phyloP scores from a whole-genome alignment of 2,113 vertebrate genomes.

The Himantopus leucocephalus region DNA sequence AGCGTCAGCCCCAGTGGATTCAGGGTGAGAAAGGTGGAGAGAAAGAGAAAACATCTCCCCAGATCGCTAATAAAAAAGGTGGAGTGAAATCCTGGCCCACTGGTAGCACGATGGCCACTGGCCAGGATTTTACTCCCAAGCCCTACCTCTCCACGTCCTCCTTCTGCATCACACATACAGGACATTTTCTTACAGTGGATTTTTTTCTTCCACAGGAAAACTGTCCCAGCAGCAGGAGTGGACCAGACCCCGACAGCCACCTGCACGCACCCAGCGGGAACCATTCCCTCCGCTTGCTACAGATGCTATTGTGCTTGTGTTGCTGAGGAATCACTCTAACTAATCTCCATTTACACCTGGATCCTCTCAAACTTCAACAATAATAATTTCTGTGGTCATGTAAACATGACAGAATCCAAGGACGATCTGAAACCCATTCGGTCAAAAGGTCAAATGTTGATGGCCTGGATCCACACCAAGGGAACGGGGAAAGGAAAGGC shows the following conservation, averaged over 20 bases:
- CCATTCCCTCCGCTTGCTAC: neutral
- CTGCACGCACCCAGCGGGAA: neutral
- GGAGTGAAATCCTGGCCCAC: neutral
- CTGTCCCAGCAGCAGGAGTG: neutral
- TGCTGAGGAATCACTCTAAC: neutral
- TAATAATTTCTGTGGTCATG: neutral
- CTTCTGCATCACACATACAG: neutral
- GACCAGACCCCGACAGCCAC: neutral
- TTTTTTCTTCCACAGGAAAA: neutral
- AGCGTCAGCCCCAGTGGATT: neutral
- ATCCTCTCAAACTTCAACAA: neutral
- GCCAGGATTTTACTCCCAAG: neutral
- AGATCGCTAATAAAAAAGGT: neutral
- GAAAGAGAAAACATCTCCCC: neutral
- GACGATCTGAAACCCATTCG: neutral
- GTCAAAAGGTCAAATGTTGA: neutral
- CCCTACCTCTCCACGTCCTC: neutral
- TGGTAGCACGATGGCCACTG: neutral
- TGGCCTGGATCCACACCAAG: constrained; percentile 7
- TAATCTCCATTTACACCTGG: neutral
- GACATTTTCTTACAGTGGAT: neutral
- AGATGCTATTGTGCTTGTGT: neutral
- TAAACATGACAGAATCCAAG: neutral
- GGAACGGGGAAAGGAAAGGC: neutral
- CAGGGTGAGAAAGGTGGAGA: neutral